A percentile compares a stretch with the other conserved stretches of the same genome.
Evolutionary conservation across 2,797 vertebrate species (phyloP).

Genomic region (Lepilemur ruficaudatus): DNA sequence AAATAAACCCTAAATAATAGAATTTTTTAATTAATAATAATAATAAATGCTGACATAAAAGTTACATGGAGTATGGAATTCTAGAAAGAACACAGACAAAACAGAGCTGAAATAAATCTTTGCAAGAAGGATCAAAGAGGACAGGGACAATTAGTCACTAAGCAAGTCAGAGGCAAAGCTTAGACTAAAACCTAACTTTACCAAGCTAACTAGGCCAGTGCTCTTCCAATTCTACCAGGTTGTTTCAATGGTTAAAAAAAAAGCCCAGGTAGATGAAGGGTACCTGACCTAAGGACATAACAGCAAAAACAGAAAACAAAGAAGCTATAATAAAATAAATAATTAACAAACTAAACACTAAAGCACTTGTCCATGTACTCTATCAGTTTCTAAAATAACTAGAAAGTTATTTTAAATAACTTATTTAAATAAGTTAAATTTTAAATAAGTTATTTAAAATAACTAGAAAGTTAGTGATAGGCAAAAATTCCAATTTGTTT

Average conservation of each 20-base stretch:
- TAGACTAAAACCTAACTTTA: neutral
- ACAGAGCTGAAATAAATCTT: neutral
- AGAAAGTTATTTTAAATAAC: no score
- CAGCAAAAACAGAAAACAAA: neutral
- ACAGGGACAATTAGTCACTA: neutral
- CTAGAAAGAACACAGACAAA: neutral
- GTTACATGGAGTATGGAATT: neutral
- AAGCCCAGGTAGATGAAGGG: neutral
- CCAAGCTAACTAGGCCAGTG: neutral
- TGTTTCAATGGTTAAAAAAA: neutral
- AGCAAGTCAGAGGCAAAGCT: slow-evolving; percentile 8
- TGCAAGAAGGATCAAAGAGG: neutral
- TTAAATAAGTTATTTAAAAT: no score
- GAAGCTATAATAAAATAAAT: neutral
- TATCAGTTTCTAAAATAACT: neutral
- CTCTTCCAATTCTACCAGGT: neutral
- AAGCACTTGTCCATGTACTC: neutral
- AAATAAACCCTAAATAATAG: neutral
- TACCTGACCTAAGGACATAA: neutral
- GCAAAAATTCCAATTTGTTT: neutral
- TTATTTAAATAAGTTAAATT: no score
- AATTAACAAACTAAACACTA: neutral
- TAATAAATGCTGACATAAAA: neutral
- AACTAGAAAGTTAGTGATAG: neutral
- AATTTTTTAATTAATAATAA: neutral